Percentiles rank a stretch among this genome's conserved stretches.
Conservation (phyloP, 2,888 invertebrate species). For the Stegophylla sp. region DNA sequence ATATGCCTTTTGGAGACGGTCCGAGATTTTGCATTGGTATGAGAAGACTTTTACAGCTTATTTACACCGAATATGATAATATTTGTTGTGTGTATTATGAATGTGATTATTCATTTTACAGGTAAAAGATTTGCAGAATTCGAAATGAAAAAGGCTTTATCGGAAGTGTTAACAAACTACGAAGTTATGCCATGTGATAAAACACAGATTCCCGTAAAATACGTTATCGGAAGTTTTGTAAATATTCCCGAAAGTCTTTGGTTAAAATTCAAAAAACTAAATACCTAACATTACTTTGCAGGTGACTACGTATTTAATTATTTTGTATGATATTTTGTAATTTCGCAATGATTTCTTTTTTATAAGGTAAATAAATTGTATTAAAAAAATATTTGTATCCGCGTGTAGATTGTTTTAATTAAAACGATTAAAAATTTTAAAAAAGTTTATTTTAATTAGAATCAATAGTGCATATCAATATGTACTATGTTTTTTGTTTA, state of each 20-base stretch:
- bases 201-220: conserved; percentile 54
- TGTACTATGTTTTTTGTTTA: no score
- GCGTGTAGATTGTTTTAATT: no score
- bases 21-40: conserved; percentile 63
- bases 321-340: neutral
- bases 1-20: conserved; percentile 63
- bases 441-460: no score
- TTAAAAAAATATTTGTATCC: no score
- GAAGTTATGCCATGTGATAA: conserved; percentile 47
- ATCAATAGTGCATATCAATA: no score
- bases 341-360: no score
- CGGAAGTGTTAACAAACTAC: conserved; percentile 52
- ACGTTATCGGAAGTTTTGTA: conserved; percentile 57
- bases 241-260: conserved; percentile 54
- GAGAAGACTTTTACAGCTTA: neutral
- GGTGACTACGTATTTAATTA: neutral
- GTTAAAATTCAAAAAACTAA: conserved; percentile 24
- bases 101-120: neutral
- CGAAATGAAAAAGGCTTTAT: conserved; percentile 58
- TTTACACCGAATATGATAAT: no score
- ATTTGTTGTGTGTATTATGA: neutral
- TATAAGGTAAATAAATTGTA: no score
- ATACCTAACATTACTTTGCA: neutral
- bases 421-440: no score
- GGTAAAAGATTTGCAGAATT: conserved; percentile 49